These are phyloP conservation scores for Grammomys dolichurus DNA, from an alignment of 2,113 vertebrate species.

Conservation along the genomic window DNA sequence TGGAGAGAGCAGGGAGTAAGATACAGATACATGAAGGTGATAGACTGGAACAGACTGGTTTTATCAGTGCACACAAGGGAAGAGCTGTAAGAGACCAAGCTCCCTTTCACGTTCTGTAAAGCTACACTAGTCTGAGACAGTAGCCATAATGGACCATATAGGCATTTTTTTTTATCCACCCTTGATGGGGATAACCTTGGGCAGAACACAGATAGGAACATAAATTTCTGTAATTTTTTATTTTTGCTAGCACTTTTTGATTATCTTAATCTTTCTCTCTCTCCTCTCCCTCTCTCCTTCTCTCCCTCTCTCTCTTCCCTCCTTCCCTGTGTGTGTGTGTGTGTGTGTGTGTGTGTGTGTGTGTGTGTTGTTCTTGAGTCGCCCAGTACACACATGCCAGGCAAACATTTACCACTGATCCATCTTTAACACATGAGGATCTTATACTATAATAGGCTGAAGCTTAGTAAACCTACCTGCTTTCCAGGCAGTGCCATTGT, in stretches of 20 bases:
- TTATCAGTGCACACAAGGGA: neutral
- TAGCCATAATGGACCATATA: neutral
- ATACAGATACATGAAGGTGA: neutral
- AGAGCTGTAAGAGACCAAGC: conserved; percentile 1
- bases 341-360: neutral
- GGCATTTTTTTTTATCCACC: neutral
- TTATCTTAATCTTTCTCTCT: neutral
- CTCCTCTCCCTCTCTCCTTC: neutral
- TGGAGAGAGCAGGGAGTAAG: neutral
- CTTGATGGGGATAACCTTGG: neutral
- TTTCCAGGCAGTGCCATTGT: neutral
- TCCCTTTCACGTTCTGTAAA: conserved; percentile 5
- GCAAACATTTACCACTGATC: neutral
- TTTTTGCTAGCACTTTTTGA: neutral
- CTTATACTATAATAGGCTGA: neutral
- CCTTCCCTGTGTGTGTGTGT: neutral
- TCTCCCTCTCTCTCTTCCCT: neutral
- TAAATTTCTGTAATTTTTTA: neutral
- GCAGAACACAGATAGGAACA: neutral
- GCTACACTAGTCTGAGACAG: neutral
- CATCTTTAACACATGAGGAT: neutral
- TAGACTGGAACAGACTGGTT: neutral
- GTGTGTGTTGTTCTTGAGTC: too few species aligned
- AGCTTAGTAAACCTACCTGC: neutral
- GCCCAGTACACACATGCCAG: neutral